Conservation (phyloP, 2,113 vertebrate genomes). For the Pelvicachromis taeniatus region DNA sequence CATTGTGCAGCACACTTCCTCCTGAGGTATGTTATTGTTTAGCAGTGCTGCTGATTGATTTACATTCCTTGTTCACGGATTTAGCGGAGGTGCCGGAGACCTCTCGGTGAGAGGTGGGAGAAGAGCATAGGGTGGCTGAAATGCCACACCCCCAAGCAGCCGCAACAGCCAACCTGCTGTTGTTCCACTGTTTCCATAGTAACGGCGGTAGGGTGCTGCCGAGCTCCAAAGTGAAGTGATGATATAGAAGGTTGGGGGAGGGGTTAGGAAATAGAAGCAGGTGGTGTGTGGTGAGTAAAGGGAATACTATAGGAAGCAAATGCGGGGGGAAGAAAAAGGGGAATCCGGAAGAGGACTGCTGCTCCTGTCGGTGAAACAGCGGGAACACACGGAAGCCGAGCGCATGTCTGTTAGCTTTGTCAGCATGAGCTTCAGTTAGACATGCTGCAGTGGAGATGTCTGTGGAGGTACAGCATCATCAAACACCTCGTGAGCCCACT, state of each 20-base stretch:
- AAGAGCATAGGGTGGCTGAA: constrained; percentile 9
- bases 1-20: neutral
- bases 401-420: constrained; percentile 1
- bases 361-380: constrained; percentile 6
- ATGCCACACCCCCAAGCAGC: constrained; percentile 45
- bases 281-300: constrained; percentile 36
- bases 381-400: constrained; percentile 3
- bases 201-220: constrained; percentile 74
- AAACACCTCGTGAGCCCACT: neutral
- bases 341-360: neutral
- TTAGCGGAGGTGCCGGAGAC: neutral
- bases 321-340: neutral
- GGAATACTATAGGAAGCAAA: constrained; percentile 24
- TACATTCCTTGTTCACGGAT: constrained; percentile 5
- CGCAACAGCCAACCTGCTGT: constrained; percentile 74
- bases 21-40: neutral
- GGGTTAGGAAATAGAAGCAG: constrained; percentile 47
- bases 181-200: constrained; percentile 84
- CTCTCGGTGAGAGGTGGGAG: neutral
- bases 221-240: constrained; percentile 64
- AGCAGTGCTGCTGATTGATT: neutral
- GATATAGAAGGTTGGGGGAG: constrained; percentile 54
- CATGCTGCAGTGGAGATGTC: neutral
- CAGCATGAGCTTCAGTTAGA: neutral
- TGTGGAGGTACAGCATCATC: neutral